Evolutionary conservation across 2,888 invertebrate species (phyloP).

Genomic region (Venusia cambrica): DNA sequence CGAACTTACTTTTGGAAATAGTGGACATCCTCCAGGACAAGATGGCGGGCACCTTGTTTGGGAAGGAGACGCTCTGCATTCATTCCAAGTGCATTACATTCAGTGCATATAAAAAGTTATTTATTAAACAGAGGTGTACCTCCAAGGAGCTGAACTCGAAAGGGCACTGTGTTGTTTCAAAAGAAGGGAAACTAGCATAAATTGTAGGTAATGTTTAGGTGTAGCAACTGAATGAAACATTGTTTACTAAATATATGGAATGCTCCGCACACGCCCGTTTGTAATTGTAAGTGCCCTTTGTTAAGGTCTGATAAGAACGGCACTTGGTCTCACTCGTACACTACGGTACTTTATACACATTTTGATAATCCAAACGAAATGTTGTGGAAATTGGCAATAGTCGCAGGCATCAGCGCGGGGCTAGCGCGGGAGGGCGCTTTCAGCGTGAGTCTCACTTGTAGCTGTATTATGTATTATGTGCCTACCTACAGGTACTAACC

Average conservation of each 20-base stretch:
- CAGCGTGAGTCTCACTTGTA: too few species aligned
- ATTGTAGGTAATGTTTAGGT: slow-evolving; percentile 27
- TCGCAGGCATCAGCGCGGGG: too few species aligned
- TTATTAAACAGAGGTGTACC: slow-evolving; percentile 58
- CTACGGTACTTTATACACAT: too few species aligned
- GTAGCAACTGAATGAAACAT: slow-evolving; percentile 25
- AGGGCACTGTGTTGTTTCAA: slow-evolving; percentile 59
- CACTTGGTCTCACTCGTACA: slow-evolving; percentile 14
- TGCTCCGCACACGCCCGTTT: slow-evolving; percentile 37
- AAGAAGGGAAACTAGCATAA: slow-evolving; percentile 51
- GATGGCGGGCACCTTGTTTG: slow-evolving; percentile 64
- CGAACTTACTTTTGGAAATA: slow-evolving; percentile 62
- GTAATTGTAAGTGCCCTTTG: slow-evolving; percentile 27
- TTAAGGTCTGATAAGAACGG: slow-evolving; percentile 30
- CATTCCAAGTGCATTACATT: slow-evolving; percentile 62
- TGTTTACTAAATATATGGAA: slow-evolving; percentile 49
- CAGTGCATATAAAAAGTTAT: slow-evolving; percentile 55
- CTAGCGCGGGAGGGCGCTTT: too few species aligned
- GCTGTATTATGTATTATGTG: too few species aligned
- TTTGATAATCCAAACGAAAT: too few species aligned
- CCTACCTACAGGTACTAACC: too few species aligned
- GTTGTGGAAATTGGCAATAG: too few species aligned
- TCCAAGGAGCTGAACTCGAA: slow-evolving; percentile 49
- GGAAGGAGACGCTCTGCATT: slow-evolving; percentile 67
- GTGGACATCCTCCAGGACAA: slow-evolving; percentile 68